phyloP scores from a whole-genome alignment of 2,797 vertebrate species.

The Leucoraja ocellata region DNA sequence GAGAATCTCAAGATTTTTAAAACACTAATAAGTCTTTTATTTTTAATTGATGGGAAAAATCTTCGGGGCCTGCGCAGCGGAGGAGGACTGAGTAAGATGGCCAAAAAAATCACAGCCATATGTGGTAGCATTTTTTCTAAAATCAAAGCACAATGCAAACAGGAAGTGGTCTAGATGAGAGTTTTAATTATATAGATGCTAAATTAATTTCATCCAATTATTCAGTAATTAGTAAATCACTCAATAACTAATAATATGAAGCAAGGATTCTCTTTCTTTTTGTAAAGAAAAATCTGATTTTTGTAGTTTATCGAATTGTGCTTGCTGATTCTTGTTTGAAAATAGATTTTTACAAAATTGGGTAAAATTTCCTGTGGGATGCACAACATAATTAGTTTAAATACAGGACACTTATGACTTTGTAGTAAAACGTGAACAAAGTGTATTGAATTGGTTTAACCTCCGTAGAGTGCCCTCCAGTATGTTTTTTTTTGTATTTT shows the following conservation, averaged over 20 bases:
- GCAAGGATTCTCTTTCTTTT: not conserved
- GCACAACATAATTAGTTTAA: not conserved
- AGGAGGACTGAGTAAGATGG: too few species aligned
- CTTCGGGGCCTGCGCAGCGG: too few species aligned
- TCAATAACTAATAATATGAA: not conserved
- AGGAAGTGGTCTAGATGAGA: too few species aligned
- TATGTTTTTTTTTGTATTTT: not conserved
- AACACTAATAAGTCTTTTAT: too few species aligned
- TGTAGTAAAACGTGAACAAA: not conserved
- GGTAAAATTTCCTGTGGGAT: not conserved
- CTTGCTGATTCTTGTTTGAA: not conserved
- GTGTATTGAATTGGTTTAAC: not conserved
- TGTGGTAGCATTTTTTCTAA: too few species aligned
- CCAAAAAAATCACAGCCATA: too few species aligned
- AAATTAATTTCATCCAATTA: not conserved
- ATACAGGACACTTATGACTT: not conserved
- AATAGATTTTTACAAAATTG: not conserved
- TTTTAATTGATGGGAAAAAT: too few species aligned
- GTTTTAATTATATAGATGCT: too few species aligned
- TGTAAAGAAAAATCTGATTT: not conserved
- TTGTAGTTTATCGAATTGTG: not conserved
- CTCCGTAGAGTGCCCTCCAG: not conserved
- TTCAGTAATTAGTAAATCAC: too few species aligned
- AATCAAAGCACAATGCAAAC: too few species aligned
- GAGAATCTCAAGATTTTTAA: too few species aligned